A percentile compares a stretch with the other conserved stretches of the same genome.
Evolutionary conservation across 2,888 invertebrate species (phyloP).

Genomic region (Antitype chi): DNA sequence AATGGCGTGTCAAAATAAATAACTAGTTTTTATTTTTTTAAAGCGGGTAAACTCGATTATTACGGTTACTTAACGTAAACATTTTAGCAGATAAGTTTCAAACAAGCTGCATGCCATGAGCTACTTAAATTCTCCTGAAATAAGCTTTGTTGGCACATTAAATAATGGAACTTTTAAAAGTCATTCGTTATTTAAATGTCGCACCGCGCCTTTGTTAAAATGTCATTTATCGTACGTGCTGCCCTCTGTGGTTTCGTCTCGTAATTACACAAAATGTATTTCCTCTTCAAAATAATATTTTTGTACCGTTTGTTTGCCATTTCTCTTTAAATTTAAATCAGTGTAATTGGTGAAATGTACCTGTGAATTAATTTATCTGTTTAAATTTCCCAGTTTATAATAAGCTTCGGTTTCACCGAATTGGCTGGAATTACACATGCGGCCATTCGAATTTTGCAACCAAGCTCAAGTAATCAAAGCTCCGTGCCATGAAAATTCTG

Average conservation of each 20-base stretch:
- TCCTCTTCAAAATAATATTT: conserved; percentile 28
- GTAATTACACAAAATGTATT: conserved; percentile 37
- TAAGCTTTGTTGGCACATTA: not conserved
- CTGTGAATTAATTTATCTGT: conserved; percentile 16
- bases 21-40: not conserved
- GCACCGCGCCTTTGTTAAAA: conserved; percentile 20
- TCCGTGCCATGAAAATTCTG: not conserved
- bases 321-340: conserved; percentile 22
- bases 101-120: not conserved
- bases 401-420: conserved; percentile 7
- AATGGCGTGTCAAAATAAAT: not conserved
- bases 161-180: conserved; percentile 3
- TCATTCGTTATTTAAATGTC: conserved; percentile 18
- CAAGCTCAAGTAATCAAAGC: too few species aligned
- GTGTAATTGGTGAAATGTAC: conserved; percentile 24
- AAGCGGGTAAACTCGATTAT: not conserved
- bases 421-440: not conserved
- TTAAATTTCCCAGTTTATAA: conserved; percentile 1
- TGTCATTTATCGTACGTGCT: conserved; percentile 21
- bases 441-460: not conserved
- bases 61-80: not conserved
- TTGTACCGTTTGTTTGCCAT: conserved; percentile 6
- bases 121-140: not conserved
- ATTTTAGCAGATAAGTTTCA: not conserved
- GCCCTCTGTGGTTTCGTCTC: conserved; percentile 21